Evolutionary conservation across 2,888 invertebrate genomes (phyloP).

Genomic region (Hybos culiciformis): DNA sequence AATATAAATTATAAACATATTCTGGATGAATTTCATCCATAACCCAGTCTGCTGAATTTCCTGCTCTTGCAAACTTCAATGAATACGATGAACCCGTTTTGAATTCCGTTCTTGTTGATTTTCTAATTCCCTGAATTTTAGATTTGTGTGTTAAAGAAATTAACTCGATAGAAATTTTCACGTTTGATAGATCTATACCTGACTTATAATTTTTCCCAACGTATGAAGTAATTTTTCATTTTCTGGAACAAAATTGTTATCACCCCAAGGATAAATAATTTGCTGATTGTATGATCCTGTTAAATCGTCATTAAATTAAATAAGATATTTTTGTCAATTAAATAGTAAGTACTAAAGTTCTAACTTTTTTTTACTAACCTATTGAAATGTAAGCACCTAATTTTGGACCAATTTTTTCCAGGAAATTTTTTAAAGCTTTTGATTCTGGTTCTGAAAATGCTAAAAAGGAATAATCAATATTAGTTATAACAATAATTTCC

Average conservation of each 20-base stretch:
- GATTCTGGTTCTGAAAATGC: slow-evolving; percentile 86
- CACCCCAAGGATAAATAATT: slow-evolving; percentile 33
- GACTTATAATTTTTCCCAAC: slow-evolving; percentile 16
- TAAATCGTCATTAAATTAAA: no score
- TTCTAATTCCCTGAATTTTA: slow-evolving; percentile 15
- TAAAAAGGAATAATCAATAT: no score
- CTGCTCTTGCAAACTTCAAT: slow-evolving; percentile 25
- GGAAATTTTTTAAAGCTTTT: slow-evolving; percentile 43
- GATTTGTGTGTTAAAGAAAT: slow-evolving; percentile 24
- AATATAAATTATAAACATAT: slow-evolving; percentile 26
- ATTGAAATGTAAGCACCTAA: slow-evolving; percentile 26
- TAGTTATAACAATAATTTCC: no score
- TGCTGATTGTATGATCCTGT: slow-evolving; percentile 41
- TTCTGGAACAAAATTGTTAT: slow-evolving; percentile 27
- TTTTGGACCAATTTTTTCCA: slow-evolving; percentile 25
- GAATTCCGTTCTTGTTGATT: slow-evolving; percentile 19
- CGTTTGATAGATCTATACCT: background rate
- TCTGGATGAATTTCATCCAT: slow-evolving; percentile 25
- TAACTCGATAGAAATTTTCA: slow-evolving; percentile 14
- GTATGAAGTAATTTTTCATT: slow-evolving; percentile 23
- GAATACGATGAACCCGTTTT: slow-evolving; percentile 26
- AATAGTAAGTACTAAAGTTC: no score
- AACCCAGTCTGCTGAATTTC: slow-evolving; percentile 32
- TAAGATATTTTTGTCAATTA: no score
- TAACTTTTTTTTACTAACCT: no score